Percentiles rank a stretch among this genome's conserved stretches.
phyloP scores from a whole-genome alignment of 2,888 invertebrate genomes.

The Drosophila ustulata region DNA sequence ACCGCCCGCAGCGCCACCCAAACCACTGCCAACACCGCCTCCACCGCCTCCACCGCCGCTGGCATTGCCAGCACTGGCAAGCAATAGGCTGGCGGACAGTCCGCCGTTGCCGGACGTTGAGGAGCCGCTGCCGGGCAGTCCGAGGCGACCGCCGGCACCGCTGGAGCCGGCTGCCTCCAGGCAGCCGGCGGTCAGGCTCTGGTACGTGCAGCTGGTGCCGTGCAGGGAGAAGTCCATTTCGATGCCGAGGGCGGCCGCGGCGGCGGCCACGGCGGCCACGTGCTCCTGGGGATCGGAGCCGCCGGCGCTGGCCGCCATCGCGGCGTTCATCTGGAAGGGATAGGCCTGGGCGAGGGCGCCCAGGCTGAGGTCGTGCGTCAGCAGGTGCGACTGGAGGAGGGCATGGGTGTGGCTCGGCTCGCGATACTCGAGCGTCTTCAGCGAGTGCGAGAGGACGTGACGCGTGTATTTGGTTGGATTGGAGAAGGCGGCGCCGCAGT shows the following conservation, averaged over 20 bases:
- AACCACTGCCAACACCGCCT: slow-evolving; percentile 72
- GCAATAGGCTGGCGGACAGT: slow-evolving; percentile 67
- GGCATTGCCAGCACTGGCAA: slow-evolving; percentile 44
- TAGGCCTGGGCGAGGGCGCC: slow-evolving; percentile 84
- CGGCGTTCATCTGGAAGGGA: slow-evolving; percentile 84
- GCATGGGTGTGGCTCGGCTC: slow-evolving; percentile 87
- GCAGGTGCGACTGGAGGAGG: slow-evolving; percentile 88
- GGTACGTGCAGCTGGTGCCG: slow-evolving; percentile 70
- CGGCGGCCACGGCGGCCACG: slow-evolving; percentile 82
- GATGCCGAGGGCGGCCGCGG: slow-evolving; percentile 82
- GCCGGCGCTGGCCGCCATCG: slow-evolving; percentile 80
- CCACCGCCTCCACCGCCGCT: slow-evolving; percentile 7
- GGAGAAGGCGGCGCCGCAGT: slow-evolving; percentile 95
- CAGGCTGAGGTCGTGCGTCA: slow-evolving; percentile 82
- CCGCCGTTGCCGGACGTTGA: slow-evolving; percentile 84
- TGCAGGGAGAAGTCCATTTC: slow-evolving; percentile 81
- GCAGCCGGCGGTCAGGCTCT: slow-evolving; percentile 75
- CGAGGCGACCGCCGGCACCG: slow-evolving; percentile 59
- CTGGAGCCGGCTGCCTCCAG: slow-evolving; percentile 62
- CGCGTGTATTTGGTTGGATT: slow-evolving; percentile 96
- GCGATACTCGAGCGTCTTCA: slow-evolving; percentile 94
- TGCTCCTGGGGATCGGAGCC: slow-evolving; percentile 82
- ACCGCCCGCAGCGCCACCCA: slow-evolving; percentile 82
- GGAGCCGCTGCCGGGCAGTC: slow-evolving; percentile 61
- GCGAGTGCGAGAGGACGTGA: slow-evolving; percentile 94